A percentile compares a stretch with the other conserved stretches of the same genome.
Conservation (phyloP, 2,797 vertebrate species). For the Coreius guichenoti region DNA sequence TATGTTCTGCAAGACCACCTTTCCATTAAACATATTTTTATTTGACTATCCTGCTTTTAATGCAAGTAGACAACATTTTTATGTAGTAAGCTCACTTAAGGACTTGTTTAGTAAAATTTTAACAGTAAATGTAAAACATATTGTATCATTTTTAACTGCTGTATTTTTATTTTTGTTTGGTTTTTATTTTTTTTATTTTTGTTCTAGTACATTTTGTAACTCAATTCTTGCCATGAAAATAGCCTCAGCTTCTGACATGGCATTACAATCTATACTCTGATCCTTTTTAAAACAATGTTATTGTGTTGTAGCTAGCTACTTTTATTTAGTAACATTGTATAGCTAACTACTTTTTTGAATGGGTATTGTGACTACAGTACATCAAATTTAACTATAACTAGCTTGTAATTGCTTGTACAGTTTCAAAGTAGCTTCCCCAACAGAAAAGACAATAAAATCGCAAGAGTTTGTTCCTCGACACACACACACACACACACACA, state of each 20-base stretch:
- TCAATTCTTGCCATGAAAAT: no score
- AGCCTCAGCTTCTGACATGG: no score
- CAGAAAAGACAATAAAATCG: slow-evolving; percentile 51
- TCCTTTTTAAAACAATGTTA: no score
- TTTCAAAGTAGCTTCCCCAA: slow-evolving; percentile 3
- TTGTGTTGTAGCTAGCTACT: background rate
- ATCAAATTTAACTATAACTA: background rate
- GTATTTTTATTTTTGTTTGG: background rate
- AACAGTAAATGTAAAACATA: background rate
- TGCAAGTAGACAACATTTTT: background rate
- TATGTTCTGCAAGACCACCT: no score
- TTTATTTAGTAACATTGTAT: background rate
- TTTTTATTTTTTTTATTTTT: no score
- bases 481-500: slow-evolving; percentile 18
- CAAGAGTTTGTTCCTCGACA: slow-evolving; percentile 29
- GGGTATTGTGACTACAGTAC: background rate
- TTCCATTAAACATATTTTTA: background rate
- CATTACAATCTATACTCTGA: background rate
- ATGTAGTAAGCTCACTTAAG: background rate
- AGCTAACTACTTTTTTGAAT: background rate
- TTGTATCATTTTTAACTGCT: background rate
- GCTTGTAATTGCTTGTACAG: background rate
- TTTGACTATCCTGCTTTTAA: background rate
- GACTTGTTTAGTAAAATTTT: background rate
- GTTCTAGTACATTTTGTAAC: no score